These are phyloP conservation scores for Drosophila meridionalis DNA, from an alignment of 2,888 invertebrate genomes.

Conservation along the genomic window DNA sequence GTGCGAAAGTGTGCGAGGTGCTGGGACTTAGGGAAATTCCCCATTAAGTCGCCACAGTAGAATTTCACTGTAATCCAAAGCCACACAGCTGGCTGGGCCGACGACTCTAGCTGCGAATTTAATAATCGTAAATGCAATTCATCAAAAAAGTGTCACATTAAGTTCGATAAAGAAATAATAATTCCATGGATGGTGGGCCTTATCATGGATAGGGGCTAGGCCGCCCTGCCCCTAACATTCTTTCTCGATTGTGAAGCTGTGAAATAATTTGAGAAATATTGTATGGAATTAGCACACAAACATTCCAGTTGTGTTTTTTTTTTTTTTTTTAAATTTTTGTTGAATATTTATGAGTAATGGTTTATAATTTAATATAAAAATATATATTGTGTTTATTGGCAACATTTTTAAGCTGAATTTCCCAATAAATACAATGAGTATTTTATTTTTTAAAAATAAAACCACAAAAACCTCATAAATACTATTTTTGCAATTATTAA, in stretches of 20 bases:
- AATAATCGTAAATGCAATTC: conserved; percentile 41
- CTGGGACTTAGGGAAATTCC: conserved; percentile 23
- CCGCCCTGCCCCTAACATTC: background rate
- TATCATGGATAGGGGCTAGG: background rate
- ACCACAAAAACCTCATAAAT: no score
- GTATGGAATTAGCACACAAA: background rate
- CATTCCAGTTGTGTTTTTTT: no score
- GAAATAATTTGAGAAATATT: background rate
- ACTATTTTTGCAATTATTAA: no score
- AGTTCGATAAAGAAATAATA: background rate
- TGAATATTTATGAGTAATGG: no score
- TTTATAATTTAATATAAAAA: no score
- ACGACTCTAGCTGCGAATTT: conserved; percentile 1
- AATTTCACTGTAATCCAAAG: conserved; percentile 39
- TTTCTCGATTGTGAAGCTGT: background rate
- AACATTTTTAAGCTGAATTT: no score
- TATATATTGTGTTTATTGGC: no score
- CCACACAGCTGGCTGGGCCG: conserved; percentile 23
- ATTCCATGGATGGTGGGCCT: background rate
- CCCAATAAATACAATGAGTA: no score
- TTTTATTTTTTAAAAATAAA: no score
- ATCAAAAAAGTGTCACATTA: conserved; percentile 30
- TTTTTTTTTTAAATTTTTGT: no score
- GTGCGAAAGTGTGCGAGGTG: background rate
- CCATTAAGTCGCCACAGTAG: conserved; percentile 14